phyloP scores from a whole-genome alignment of 2,113 vertebrate species.

The Agelaius tricolor region DNA sequence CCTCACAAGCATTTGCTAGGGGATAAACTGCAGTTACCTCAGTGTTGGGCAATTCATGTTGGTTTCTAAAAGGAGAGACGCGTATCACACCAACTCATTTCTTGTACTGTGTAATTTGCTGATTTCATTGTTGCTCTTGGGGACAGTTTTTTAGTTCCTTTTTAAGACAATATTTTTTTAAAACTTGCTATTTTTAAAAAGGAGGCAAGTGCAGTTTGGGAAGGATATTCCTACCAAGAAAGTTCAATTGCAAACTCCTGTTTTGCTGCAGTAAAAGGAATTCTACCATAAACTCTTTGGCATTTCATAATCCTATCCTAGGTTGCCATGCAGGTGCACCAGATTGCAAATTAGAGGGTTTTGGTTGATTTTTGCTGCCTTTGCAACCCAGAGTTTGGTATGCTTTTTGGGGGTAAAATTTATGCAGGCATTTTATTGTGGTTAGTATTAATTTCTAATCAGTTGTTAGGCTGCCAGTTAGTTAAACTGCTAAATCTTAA shows the following conservation, averaged over 20 bases:
- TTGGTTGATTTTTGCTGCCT: background rate
- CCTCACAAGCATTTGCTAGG: constrained; percentile 3
- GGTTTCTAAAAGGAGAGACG: constrained; percentile 22
- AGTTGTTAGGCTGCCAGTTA: background rate
- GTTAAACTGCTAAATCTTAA: background rate
- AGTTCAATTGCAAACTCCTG: background rate
- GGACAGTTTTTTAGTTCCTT: background rate
- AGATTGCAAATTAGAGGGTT: background rate
- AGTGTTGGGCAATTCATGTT: constrained; percentile 17
- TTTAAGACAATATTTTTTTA: background rate
- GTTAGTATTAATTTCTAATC: background rate
- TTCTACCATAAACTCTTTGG: background rate
- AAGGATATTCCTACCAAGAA: background rate
- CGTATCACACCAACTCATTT: background rate
- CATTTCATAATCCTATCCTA: background rate
- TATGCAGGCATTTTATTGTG: background rate
- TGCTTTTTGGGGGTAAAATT: background rate
- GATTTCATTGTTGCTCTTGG: background rate
- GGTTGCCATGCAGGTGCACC: background rate
- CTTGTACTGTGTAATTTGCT: constrained; percentile 10
- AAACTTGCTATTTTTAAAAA: background rate
- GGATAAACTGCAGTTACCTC: constrained; percentile 40
- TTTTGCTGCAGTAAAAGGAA: background rate
- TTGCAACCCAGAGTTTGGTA: background rate
- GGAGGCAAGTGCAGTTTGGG: background rate